Evolutionary conservation across 2,888 invertebrate species (phyloP).

Genomic region (Limnephilus marmoratus): DNA sequence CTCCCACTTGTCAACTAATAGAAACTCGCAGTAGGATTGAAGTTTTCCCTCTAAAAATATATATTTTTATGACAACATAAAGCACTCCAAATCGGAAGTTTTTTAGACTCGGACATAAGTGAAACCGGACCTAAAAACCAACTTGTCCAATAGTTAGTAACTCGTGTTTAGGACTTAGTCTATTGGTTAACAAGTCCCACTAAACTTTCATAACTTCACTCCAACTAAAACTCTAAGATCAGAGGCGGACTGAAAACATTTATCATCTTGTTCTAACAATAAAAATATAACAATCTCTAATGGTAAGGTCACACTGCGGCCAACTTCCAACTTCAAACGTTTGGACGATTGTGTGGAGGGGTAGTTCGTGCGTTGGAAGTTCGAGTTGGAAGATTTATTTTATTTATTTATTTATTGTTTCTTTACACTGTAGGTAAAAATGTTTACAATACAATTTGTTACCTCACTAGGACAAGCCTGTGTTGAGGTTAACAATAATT

Average conservation of each 20-base stretch:
- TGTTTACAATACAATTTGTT: too few relatives aligned
- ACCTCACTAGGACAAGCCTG: too few relatives aligned
- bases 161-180: background rate
- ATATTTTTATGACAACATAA: slow-evolving; percentile 2
- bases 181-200: background rate
- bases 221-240: background rate
- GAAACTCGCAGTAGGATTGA: background rate
- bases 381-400: too few relatives aligned
- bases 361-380: too few relatives aligned
- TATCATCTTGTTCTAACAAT: background rate
- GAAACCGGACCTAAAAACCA: background rate
- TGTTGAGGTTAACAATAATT: too few relatives aligned
- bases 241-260: background rate
- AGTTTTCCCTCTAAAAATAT: background rate
- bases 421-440: too few relatives aligned
- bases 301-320: too few relatives aligned
- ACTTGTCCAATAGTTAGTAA: background rate
- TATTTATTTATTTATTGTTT: too few relatives aligned
- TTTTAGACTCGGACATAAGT: background rate
- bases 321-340: too few relatives aligned
- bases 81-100: background rate
- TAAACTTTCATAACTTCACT: background rate
- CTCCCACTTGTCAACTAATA: background rate
- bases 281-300: background rate
- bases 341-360: too few relatives aligned